Evolutionary conservation across 2,888 invertebrate species (phyloP), one percentile per base, ranked within the genome.

Genomic region (Drosophila pseudotakahashii): DNA sequence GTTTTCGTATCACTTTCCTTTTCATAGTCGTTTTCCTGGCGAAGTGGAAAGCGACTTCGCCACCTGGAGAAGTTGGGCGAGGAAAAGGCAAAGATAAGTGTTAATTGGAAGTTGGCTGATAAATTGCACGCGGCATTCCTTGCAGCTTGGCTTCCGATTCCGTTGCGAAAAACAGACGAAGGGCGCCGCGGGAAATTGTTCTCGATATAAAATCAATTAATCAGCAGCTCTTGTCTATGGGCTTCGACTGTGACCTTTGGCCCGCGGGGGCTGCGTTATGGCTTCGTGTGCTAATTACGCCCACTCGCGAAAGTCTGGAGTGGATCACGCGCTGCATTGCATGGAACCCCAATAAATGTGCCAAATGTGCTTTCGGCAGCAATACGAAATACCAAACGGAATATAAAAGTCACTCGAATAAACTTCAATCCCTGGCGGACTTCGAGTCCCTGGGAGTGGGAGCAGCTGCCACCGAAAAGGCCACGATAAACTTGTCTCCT

Each of bases 101-200:
- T 76, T 81, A 87, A 81, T 81, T 81, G 88, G 55, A 71, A 81
- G 55, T 73, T 63, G 72, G 54, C 70, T 79, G 78, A 81, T 77
- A 80, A 86, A 77, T 79, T 69, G 57, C 68, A 7, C n/a, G 39
- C n/a, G 45, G 53, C 68, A 16, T 39, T 68, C 47, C 10, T 48
- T 39, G 62, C 39, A 48, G 47, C 44, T 1, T 30, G 64, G 64
- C 63, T 51, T 64, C 64, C 52, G 50, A 36, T 66, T 37, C 44
- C 14, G 11, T 42, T 11, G 16, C 30, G 45, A 30, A 47, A 30
- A 14, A 30, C 45, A 47, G 30, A 14, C 30, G 30, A 32, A 37
- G 47, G 45, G 53, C 68, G 64, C 41, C 19, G 32, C 32, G 23
- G 13, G 32, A 32, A 30, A 30, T 30, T n/a, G n/a, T 23, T 32